These are phyloP conservation scores for Psix sp. DNA, from an alignment of 1,140 invertebrate species.

Conservation along the genomic window DNA sequence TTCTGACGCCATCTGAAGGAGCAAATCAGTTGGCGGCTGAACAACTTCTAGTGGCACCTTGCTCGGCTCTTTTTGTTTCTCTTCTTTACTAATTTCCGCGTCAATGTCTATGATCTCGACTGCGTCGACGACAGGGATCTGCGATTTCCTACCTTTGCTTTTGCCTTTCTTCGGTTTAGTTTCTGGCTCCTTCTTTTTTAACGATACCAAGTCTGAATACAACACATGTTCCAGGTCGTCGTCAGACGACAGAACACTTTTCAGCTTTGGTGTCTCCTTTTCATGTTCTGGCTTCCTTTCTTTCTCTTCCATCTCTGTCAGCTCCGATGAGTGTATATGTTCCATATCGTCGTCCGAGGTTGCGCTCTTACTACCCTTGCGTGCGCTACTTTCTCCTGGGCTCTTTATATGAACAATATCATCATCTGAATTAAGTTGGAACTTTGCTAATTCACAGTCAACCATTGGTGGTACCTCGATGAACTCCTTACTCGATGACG, in stretches of 20 bases:
- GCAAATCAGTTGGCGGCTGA: background rate
- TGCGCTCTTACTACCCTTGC: constrained; percentile 68
- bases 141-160: constrained; percentile 29
- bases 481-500: constrained; percentile 18
- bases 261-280: background rate
- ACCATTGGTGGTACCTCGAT: constrained; percentile 22
- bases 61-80: constrained; percentile 47
- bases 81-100: constrained; percentile 62
- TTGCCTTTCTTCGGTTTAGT: constrained; percentile 34
- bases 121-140: constrained; percentile 28
- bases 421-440: constrained; percentile 68
- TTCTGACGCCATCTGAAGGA: background rate
- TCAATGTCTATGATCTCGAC: constrained; percentile 75
- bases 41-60: constrained; percentile 5
- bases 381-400: constrained; percentile 37
- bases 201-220: constrained; percentile 44
- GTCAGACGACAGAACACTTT: constrained; percentile 58
- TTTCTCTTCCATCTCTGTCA: constrained; percentile 47
- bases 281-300: background rate
- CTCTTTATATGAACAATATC: constrained; percentile 70
- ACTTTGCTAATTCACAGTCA: constrained; percentile 64
- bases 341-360: constrained; percentile 74
- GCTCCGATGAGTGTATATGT: constrained; percentile 66
- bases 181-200: constrained; percentile 1
- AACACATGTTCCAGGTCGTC: constrained; percentile 70